A percentile compares a stretch with the other conserved stretches of the same genome.
Evolutionary conservation across 2,113 vertebrate species (phyloP).

Genomic region (Hyperoodon ampullatus): DNA sequence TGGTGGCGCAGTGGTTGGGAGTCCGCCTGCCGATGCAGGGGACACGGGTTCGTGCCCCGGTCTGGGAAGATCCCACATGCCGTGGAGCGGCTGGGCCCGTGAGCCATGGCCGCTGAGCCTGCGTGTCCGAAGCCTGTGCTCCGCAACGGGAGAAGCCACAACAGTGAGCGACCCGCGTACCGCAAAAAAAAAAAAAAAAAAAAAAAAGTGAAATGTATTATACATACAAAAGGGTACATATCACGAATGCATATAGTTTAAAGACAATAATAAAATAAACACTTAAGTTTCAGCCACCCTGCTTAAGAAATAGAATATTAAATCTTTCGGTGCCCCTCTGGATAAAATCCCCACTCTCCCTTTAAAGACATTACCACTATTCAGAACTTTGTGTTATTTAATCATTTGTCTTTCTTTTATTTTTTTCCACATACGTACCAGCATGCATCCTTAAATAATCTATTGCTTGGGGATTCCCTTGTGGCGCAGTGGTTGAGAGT

Average conservation of each 20-base stretch:
- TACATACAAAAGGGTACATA: background rate
- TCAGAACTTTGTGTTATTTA: background rate
- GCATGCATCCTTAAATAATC: background rate
- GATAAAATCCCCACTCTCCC: background rate
- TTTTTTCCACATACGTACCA: background rate
- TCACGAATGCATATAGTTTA: background rate
- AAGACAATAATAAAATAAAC: background rate
- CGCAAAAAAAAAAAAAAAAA: too few species aligned
- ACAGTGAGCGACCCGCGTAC: too few species aligned
- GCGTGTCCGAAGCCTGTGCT: too few species aligned
- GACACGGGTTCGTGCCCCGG: too few species aligned
- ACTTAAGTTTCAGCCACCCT: background rate
- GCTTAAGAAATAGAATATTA: background rate
- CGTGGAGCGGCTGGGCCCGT: too few species aligned
- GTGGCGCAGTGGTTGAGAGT: too few species aligned
- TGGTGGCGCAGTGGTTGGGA: too few species aligned
- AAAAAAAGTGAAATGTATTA: background rate
- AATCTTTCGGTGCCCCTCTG: background rate
- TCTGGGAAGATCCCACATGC: too few species aligned
- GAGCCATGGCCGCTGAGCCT: too few species aligned
- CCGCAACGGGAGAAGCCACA: too few species aligned
- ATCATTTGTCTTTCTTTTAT: background rate
- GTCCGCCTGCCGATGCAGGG: too few species aligned
- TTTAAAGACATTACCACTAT: background rate
- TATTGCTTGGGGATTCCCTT: background rate